Base-by-base conservation (phyloP, 2,888 invertebrate species). In the Cacoxenus indagator region DNA sequence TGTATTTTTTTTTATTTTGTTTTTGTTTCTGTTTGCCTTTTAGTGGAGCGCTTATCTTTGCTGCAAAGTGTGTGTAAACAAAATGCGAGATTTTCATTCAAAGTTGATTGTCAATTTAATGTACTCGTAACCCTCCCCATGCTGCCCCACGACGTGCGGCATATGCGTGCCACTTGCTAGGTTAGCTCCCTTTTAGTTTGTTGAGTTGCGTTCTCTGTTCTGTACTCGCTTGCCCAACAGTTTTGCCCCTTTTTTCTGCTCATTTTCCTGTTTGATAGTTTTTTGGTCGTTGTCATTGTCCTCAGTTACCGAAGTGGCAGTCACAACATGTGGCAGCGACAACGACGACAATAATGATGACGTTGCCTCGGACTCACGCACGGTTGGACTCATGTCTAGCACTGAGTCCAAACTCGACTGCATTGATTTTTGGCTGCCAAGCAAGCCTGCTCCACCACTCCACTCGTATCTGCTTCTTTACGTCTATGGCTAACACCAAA, bases 51-150 rank as follows among this genome's bases (percentile, higher is more conserved):
- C 14, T 37, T 37, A 37, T 37, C 37, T 4, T 37, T 37, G 37
- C 37, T 37, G 11, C 5, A 37, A 8, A 11, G 5, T 37, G 48
- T 26, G 45, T 22, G 61, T 45, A 62, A 43, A 45, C 31, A 43
- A 65, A 51, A 29, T 59, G 64, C 69, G 62, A 67, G 69, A 71
- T 67, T 69, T 69, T 73, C 76, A 78, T 78, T 81, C 75, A 78
- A 73, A 61, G 79, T 75, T 81, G 81, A 81, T 76, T 79, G 81
- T 78, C 72, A 76, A 77, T 72, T 73, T 72, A 24, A 67, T 57
- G 67, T 19, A 22, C 17, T 14, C 37, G 37, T 11, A 5, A 8
- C 9, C 14, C 9, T 17, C 8, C 48, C 48, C n/a, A 17, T 19
- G 51, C 51, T 51, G 19, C 22, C 6, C 9, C 51, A 22, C 22